Conservation (phyloP, 2,888 invertebrate genomes). For the Oligia fasciuncula region DNA sequence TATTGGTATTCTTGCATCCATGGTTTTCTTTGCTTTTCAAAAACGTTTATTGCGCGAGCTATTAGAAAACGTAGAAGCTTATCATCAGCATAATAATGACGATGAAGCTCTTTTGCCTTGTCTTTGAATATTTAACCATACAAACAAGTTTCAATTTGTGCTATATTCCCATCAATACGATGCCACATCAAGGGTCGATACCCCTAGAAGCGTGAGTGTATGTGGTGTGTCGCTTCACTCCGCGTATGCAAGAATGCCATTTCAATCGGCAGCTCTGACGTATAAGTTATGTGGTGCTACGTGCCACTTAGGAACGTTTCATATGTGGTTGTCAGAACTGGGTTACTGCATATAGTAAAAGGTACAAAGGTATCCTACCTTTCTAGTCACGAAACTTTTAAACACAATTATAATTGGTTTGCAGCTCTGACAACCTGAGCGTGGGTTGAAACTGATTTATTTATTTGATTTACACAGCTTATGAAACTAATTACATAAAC, state of each 20-base stretch:
- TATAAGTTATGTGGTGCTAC: slow-evolving; percentile 34
- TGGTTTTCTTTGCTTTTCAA: not conserved
- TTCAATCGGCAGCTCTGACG: slow-evolving; percentile 58
- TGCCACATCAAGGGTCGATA: slow-evolving; percentile 53
- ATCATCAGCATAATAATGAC: not conserved
- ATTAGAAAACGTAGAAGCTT: not conserved
- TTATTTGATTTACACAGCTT: no score
- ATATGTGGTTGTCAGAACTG: slow-evolving; percentile 23
- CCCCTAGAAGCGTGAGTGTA: slow-evolving; percentile 65
- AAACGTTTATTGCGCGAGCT: not conserved
- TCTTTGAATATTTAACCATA: slow-evolving; percentile 11
- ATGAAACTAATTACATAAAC: no score
- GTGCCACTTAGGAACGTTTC: slow-evolving; percentile 24
- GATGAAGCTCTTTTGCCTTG: not conserved
- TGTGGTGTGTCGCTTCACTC: slow-evolving; percentile 63
- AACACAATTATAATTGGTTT: not conserved
- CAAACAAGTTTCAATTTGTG: not conserved
- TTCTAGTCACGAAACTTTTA: not conserved
- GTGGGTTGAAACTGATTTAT: not conserved
- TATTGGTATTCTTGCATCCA: not conserved
- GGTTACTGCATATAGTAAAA: slow-evolving; percentile 27
- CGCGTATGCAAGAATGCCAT: slow-evolving; percentile 60
- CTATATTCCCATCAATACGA: slow-evolving; percentile 9
- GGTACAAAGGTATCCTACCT: not conserved
- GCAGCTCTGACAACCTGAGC: not conserved